phyloP scores from a whole-genome alignment of 1,140 invertebrate species.

The Bilobella aurantiaca region DNA sequence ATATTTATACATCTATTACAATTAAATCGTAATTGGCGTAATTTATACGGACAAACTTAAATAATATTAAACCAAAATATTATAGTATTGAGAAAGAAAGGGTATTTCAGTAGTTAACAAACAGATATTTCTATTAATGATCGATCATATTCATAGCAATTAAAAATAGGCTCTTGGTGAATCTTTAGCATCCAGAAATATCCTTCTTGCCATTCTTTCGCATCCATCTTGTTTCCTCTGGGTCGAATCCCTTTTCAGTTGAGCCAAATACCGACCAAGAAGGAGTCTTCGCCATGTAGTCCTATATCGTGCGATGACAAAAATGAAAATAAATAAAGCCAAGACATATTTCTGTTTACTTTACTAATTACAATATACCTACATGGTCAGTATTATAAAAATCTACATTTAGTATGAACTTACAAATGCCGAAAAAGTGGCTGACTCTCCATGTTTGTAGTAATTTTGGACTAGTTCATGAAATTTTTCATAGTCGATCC shows the following conservation, averaged over 20 bases:
- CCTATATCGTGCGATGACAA: too few species aligned
- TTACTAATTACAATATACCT: too few species aligned
- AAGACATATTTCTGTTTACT: too few species aligned
- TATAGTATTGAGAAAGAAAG: too few species aligned
- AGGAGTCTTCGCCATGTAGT: constrained; percentile 50
- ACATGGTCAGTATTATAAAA: too few species aligned
- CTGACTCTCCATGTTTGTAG: constrained; percentile 39
- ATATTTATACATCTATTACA: too few species aligned
- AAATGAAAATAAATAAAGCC: too few species aligned
- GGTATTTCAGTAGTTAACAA: not conserved
- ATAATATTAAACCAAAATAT: too few species aligned
- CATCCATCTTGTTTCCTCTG: constrained; percentile 47
- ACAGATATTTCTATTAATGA: not conserved
- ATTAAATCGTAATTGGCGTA: too few species aligned
- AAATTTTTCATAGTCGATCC: constrained; percentile 54
- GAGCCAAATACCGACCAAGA: constrained; percentile 51
- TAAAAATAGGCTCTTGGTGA: not conserved
- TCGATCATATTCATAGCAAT: not conserved
- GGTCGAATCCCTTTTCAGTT: constrained; percentile 51
- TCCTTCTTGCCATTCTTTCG: constrained; percentile 42
- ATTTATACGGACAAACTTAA: too few species aligned
- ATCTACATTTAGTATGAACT: constrained; percentile 7
- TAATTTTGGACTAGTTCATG: constrained; percentile 44
- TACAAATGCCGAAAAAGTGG: constrained; percentile 45
- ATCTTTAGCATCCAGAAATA: constrained; percentile 37